Base-by-base conservation (phyloP, 2,113 vertebrate genomes). In the Mastomys coucha region DNA sequence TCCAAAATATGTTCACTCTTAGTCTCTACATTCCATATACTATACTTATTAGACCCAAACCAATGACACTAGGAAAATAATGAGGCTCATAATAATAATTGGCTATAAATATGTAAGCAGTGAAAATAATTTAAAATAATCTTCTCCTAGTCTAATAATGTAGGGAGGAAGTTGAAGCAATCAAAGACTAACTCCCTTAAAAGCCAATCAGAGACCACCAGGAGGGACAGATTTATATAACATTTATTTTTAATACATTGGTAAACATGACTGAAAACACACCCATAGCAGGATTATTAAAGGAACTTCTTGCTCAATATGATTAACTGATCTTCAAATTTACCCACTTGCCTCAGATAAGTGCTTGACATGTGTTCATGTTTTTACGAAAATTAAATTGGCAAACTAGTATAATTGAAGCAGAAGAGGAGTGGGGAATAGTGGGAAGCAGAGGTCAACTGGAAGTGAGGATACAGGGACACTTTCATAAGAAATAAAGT, bases 401-500 rank as follows among this genome's bases (percentile, higher is more conserved):
- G 77, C 81, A 33, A 89, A 42, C 56, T 60, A 82, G 10, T 63
- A 56, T 4, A 89, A 96, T 12, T 73, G 13, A 0, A 81, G 26
- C 85, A 93, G 51, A 24, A 73, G 36, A 17, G 19, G n/a, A 39
- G 19, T 19, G 8, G 19, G 8, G n/a, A 93, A 60, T 67, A 33
- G 20, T 39, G 0, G 28, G 31, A 87, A 65, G 9, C 19, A 91
- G 20, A 97, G n/a, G 14, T 80, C 49, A 88, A 56, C 70, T 89
- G 16, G 33, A 69, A 13, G 77, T 95, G 88, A 60, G 2, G 13
- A 39, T 78, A 58, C 45, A 93, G 96, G 88, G 16, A 93, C 49
- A 97, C 97, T 97, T 98, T 92, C 94, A 97, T 89, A 88, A 93
- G 92, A 98, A 97, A 97, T 94, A n/a, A 70, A 94, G 91, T 96